Conservation (phyloP, 2,888 invertebrate genomes). For the Panzeria rudis region DNA sequence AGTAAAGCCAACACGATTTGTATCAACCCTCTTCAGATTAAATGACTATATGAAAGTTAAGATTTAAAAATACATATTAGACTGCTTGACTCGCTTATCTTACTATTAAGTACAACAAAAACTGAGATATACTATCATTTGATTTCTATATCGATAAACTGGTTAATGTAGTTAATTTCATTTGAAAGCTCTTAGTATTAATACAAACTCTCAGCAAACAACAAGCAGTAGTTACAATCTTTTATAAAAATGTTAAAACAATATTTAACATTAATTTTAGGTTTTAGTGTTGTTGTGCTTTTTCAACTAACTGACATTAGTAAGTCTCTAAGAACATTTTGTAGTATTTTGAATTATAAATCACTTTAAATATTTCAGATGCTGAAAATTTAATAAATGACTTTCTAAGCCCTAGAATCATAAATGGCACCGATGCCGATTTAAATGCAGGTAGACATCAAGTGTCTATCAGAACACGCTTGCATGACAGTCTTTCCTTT, state of each 20-base stretch:
- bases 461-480: constrained; percentile 76
- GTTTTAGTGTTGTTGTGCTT: background rate
- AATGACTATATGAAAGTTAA: background rate
- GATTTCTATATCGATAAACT: too few relatives aligned
- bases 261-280: background rate
- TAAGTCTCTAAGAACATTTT: background rate
- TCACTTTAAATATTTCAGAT: constrained; percentile 5
- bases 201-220: background rate
- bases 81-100: too few relatives aligned
- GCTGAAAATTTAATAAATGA: constrained; percentile 6
- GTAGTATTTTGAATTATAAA: background rate
- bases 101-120: too few relatives aligned
- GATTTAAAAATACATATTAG: too few relatives aligned
- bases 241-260: background rate
- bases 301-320: constrained; percentile 6
- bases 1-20: background rate
- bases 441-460: constrained; percentile 77
- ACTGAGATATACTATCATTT: too few relatives aligned
- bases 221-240: background rate
- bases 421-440: constrained; percentile 71
- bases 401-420: constrained; percentile 58
- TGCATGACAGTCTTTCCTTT: constrained; percentile 77
- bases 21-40: constrained; percentile 6
- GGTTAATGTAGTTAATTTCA: too few relatives aligned
- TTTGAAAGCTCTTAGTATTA: background rate